Conservation (phyloP, 2,113 vertebrate species). For the Apaloderma vittatum region DNA sequence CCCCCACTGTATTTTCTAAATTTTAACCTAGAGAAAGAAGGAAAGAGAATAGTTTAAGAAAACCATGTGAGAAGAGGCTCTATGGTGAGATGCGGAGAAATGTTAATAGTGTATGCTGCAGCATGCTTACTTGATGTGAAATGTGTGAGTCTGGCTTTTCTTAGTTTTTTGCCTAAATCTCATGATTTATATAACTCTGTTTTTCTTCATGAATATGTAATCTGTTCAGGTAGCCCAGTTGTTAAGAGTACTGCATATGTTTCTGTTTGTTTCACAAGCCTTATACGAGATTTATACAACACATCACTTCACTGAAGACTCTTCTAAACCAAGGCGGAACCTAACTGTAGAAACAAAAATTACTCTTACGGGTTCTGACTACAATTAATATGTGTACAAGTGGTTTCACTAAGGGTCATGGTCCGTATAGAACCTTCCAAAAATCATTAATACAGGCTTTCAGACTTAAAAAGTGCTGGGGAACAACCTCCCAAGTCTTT, state of each 20-base stretch:
- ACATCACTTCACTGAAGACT: not conserved
- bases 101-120: not conserved
- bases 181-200: not conserved
- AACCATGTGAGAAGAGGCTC: accelerated
- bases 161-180: not conserved
- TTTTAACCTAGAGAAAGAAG: not conserved
- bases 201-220: not conserved
- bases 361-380: not conserved
- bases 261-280: not conserved
- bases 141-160: not conserved
- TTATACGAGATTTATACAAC: not conserved
- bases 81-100: not conserved
- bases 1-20: not conserved
- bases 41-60: not conserved
- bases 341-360: not conserved
- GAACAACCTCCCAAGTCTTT: not conserved
- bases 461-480: not conserved
- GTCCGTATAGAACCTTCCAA: not conserved
- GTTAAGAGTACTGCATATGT: not conserved
- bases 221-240: not conserved
- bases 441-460: not conserved
- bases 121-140: not conserved
- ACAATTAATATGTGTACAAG: not conserved
- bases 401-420: not conserved
- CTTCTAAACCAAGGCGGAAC: not conserved